phyloP scores from a whole-genome alignment of 2,113 vertebrate species.

The Ammospiza nelsoni region DNA sequence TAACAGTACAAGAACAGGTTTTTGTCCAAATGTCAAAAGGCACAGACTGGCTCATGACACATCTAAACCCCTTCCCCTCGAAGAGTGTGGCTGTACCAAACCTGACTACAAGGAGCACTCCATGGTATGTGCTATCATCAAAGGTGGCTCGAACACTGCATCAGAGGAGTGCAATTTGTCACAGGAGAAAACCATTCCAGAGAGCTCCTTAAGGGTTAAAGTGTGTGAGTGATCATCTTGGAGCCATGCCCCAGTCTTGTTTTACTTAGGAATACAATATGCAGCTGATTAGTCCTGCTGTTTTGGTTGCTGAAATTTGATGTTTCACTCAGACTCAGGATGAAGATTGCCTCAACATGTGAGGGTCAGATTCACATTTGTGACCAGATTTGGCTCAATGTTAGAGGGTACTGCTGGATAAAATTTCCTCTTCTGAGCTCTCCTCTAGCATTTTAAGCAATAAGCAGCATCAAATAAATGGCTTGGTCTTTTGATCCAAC shows the following conservation, averaged over 20 bases:
- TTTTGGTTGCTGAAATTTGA: background rate
- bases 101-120: background rate
- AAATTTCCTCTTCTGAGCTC: background rate
- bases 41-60: background rate
- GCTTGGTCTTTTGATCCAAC: background rate
- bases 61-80: background rate
- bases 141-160: background rate
- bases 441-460: slow-evolving; percentile 2
- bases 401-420: background rate
- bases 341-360: background rate
- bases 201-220: background rate
- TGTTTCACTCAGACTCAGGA: background rate
- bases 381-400: background rate
- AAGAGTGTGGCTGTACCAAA: background rate
- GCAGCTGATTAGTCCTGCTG: background rate
- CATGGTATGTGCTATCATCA: background rate
- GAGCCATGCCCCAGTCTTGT: background rate
- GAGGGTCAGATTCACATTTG: background rate
- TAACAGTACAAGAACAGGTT: background rate
- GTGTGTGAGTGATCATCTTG: background rate
- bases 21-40: background rate
- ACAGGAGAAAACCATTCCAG: rapidly evolving
- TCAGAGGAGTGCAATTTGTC: background rate
- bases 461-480: background rate
- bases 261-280: background rate